Base-by-base conservation (phyloP, 2,888 invertebrate genomes). In the Gerris lacustris region DNA sequence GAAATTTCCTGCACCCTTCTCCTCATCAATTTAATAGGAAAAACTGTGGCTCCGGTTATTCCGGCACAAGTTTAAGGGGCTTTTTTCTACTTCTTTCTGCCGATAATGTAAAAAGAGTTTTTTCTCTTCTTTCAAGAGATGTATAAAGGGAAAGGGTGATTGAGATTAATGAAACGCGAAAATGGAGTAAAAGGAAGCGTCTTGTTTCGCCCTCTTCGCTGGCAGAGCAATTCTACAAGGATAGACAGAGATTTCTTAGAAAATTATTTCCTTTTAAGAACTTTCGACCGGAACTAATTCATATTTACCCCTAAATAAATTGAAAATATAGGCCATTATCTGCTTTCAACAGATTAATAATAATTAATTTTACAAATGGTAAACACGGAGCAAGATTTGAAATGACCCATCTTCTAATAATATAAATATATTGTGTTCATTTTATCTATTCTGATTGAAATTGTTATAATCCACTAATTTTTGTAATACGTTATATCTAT, bases 201-300 rank as follows among this genome's bases (percentile, higher is more conserved):
- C 31, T 31, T 31, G 31, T 31, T 31, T 31, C 31, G 31, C 31
- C 31, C 31, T 31, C 31, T 31, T 31, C 31, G 31, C 31, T 31
- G 31, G 31, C 31, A 31, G 31, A 31, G 31, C 31, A 31, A 31
- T 31, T 31, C 31, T 31, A 31, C 31, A 31, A 31, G 31, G 31
- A 31, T 31, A 31, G 31, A 31, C 31, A 31, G 31, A 31, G 31
- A 31, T 31, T 31, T 55, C 55, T 55, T 55, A 11, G 15, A 55
- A 55, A 9, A 55, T 55, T 15, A 11, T 55, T 55, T 55, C 55
- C 55, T 55, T 55, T 55, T 55, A 11, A 15, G 9, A 55, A 11
- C 55, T 55, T 55, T 55, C 11, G 55, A 55, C 55, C 55, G 55
- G 55, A 55, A 55, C 55, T 55, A 55, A 55, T 55, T 55, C 55